phyloP scores from a whole-genome alignment of 2,888 invertebrate genomes.

The Holacanthella duospinosa region DNA sequence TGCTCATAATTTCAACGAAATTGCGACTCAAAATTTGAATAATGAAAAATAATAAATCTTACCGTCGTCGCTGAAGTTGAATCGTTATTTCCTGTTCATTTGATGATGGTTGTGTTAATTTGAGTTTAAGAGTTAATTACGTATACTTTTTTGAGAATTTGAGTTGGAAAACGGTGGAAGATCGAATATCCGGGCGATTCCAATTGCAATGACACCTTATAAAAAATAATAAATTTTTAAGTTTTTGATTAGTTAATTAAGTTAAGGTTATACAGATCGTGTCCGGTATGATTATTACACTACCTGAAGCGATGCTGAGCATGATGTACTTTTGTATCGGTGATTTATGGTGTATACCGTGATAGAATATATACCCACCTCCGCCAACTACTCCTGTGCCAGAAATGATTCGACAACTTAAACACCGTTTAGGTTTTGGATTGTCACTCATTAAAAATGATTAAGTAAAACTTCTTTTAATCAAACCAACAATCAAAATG shows the following conservation, averaged over 20 bases:
- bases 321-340: constrained; percentile 6
- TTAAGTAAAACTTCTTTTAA: too few relatives aligned
- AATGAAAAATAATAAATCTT: too few relatives aligned
- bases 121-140: neutral
- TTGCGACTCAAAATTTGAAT: too few relatives aligned
- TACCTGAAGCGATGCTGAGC: constrained; percentile 12
- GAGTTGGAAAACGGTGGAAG: constrained; percentile 14
- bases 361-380: constrained; percentile 17
- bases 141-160: neutral
- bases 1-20: too few relatives aligned
- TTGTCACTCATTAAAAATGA: too few relatives aligned
- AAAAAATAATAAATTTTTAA: constrained; percentile 5
- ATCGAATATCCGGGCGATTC: constrained; percentile 16
- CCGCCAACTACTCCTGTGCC: constrained; percentile 19
- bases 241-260: neutral
- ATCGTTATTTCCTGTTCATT: neutral
- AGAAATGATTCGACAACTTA: constrained; percentile 17
- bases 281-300: too few relatives aligned
- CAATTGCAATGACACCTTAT: constrained; percentile 15
- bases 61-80: too few relatives aligned
- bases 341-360: constrained; percentile 5
- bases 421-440: constrained; percentile 8
- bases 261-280: too few relatives aligned
- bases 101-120: neutral
- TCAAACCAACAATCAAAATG: too few relatives aligned